Conservation (phyloP, 92 coral and sea anemone species). For the Chrysogorgia sp. region DNA sequence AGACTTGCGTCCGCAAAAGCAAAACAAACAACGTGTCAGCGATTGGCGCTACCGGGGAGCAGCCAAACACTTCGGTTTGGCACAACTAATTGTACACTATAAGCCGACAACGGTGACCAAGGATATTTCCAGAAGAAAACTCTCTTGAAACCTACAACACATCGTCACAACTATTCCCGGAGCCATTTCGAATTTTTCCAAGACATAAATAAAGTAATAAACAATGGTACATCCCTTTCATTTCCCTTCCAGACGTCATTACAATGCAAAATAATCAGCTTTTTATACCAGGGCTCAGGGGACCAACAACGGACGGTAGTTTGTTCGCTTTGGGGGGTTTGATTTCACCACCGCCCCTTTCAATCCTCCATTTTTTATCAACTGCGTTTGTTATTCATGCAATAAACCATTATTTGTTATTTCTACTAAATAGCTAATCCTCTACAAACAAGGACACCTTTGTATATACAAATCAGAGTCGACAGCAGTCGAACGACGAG, state of each 20-base stretch:
- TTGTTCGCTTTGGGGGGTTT: conserved; percentile 32
- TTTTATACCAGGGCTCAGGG: conserved; percentile 6
- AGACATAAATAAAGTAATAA: conserved; percentile 23
- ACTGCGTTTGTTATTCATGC: conserved; percentile 44
- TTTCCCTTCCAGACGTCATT: conserved; percentile 18
- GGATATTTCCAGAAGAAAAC: too few species aligned
- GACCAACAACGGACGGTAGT: conserved; percentile 32
- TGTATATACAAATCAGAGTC: conserved; percentile 39
- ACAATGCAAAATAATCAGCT: conserved; percentile 13
- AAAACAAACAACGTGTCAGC: conserved; percentile 36
- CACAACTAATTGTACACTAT: too few species aligned
- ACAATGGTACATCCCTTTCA: conserved; percentile 8
- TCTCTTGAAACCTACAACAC: too few species aligned
- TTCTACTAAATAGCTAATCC: conserved; percentile 48
- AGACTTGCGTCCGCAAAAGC: conserved; percentile 21
- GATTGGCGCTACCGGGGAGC: too few species aligned
- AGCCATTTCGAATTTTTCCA: too few species aligned
- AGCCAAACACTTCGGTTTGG: too few species aligned
- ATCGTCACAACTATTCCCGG: too few species aligned
- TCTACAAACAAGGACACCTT: conserved; percentile 43
- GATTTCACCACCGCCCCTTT: background rate
- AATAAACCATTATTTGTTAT: conserved; percentile 50
- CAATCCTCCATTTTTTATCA: conserved; percentile 1
- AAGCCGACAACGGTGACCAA: too few species aligned
- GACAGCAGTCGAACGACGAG: background rate